Base-by-base conservation (phyloP, 1,140 invertebrate genomes). In the Uloborus diversus region DNA sequence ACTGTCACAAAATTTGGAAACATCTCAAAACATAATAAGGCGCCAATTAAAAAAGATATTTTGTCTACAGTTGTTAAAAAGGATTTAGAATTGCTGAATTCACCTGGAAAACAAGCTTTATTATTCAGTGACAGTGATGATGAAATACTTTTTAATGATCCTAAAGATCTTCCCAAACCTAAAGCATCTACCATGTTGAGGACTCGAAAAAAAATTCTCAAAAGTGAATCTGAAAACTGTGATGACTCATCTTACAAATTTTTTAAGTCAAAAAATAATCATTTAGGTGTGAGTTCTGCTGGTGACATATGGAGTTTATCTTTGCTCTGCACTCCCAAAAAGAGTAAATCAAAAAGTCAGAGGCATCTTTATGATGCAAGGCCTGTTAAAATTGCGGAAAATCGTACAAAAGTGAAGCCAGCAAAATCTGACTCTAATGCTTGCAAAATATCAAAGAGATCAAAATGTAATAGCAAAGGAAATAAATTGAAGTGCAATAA, bases 271-370 rank as follows among this genome's bases (percentile, higher is more conserved):
- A 9, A 17, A 9, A 42, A 42, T 42, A 13, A 13, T 17, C 9
- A 42, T 17, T 20, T 53, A 20, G 5, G 23, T 20, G 20, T 53
- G 23, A 53, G 17, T 53, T 42, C 37, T 42, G 37, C 49, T 17
- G 17, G 17, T 66, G 73, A 78, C 57, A 30, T 78, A 20, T 78
- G 73, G 73, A 78, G 66, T 51, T 66, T 32, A 4, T 14, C 47
- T 30, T 20, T 32, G 17, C 25, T 51, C 25, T 56, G 17, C 27
- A 56, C 73, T 1, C 73, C 61, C 37, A 53, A 53, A 53, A n/a
- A 1, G 20, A 20, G n/a, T 17, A 53, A 4, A n/a, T n/a, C n/a
- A n/a, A n/a, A n/a, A n/a, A n/a, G n/a, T n/a, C n/a, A n/a, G n/a
- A n/a, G n/a, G n/a, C n/a, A n/a, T n/a, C n/a, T n/a, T n/a, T n/a